Base-by-base conservation (phyloP, 2,797 vertebrate species). In the Chelmon rostratus region DNA sequence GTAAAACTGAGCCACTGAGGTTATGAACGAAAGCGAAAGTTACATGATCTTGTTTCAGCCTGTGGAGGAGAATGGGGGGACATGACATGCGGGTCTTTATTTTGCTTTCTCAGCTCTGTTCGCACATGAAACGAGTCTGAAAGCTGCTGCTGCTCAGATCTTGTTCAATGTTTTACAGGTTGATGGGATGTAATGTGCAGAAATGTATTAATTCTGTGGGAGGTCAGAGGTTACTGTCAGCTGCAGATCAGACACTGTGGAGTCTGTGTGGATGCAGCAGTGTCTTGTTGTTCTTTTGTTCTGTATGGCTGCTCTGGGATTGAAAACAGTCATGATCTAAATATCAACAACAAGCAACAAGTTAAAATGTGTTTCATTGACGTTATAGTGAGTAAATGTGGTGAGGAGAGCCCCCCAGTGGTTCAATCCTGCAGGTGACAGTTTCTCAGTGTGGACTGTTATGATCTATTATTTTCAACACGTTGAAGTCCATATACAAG, bases 211-310 rank as follows among this genome's bases (percentile, higher is more conserved):
- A 46, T 46, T 18, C 8, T 49, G 3, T 49, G 47, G 47, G 47
- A 49, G 47, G 47, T 49, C 47, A 49, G 47, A 49, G 47, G 47
- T 49, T 21, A 49, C 47, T 49, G 47, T 53, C 52, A 53, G 52
- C 52, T 13, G 8, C 52, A 53, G 18, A 1, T 57, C 28, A 33
- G 16, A 57, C 1, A 19, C 52, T 8, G 12, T 53, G 54, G 8
- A 19, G 54, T 19, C 4, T 33, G 28, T 35, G 54, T 33, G 54
- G 31, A 35, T 57, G 52, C 52, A 7, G 12, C 0, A 57, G 31
- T 10, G 31, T 33, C 28, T 57, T 9, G 5, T 57, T 57, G 31
- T 50, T 23, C 3, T 23, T 23, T n/a, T 19, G 54, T 8, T 35
- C 16, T 53, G 23, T 28, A 6, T 28, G 23, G 23, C 52, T 25